These are phyloP conservation scores for Conops quadrifasciatus DNA, from an alignment of 2,888 invertebrate species.

Conservation along the genomic window DNA sequence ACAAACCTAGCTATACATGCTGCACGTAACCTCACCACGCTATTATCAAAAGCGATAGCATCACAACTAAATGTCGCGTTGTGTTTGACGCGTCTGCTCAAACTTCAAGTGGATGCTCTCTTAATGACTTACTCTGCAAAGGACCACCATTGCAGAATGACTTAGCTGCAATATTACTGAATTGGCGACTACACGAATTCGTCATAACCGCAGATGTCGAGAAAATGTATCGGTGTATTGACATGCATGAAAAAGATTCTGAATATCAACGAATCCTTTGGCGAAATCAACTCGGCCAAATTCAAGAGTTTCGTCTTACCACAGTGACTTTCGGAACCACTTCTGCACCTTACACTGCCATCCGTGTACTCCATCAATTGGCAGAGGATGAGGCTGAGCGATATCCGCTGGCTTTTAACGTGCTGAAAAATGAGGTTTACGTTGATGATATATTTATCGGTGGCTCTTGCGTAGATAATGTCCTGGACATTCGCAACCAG, in stretches of 20 bases:
- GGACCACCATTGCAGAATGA: constrained; percentile 30
- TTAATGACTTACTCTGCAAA: constrained; percentile 33
- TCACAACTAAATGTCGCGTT: constrained; percentile 17
- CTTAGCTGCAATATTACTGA: constrained; percentile 21
- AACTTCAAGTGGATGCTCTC: constrained; percentile 19
- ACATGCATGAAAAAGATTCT: constrained; percentile 24
- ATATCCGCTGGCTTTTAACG: not conserved
- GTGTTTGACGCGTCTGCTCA: not conserved
- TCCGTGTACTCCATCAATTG: not conserved
- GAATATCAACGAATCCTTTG: constrained; percentile 32
- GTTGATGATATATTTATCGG: not conserved
- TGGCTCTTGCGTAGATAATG: not conserved
- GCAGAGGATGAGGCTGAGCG: not conserved
- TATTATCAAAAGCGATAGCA: constrained; percentile 10
- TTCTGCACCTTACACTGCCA: constrained; percentile 24
- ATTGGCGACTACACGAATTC: constrained; percentile 11
- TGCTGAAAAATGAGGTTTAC: not conserved
- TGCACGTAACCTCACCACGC: constrained; percentile 29
- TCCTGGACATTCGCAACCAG: constrained; percentile 1
- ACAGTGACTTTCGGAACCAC: constrained; percentile 34
- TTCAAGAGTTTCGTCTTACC: constrained; percentile 25
- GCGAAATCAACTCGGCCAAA: constrained; percentile 17
- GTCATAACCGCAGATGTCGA: constrained; percentile 19
- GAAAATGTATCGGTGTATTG: constrained; percentile 33
- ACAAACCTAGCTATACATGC: constrained; percentile 15